A percentile compares a stretch with the other conserved stretches of the same genome.
These are phyloP conservation scores for Drosophila hydei DNA, from an alignment of 1,140 invertebrate genomes.

Conservation along the genomic window DNA sequence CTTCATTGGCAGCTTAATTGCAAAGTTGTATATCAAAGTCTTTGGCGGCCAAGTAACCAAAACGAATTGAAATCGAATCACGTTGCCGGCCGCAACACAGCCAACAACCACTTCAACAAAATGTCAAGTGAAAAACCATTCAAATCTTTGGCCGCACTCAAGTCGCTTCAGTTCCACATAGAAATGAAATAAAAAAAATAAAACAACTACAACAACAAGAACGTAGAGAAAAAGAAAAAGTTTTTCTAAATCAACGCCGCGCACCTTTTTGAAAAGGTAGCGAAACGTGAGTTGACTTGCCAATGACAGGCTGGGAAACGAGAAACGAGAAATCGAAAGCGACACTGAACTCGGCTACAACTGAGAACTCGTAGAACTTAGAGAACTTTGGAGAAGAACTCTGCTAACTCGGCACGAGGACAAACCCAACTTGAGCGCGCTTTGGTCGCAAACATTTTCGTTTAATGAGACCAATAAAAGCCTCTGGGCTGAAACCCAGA, in stretches of 20 bases:
- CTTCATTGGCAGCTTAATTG: conserved; percentile 74
- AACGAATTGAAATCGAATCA: conserved; percentile 71
- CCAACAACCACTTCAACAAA: conserved; percentile 57
- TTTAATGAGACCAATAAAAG: conserved; percentile 81
- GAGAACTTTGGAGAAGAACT: neutral
- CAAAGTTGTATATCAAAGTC: conserved; percentile 58
- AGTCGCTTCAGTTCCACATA: too few species aligned
- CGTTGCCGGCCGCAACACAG: conserved; percentile 46
- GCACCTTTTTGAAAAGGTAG: conserved; percentile 60
- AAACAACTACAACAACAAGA: too few species aligned
- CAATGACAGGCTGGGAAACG: conserved; percentile 29
- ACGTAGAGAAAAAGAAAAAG: conserved; percentile 36
- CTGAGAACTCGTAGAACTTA: conserved; percentile 4
- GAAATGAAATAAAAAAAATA: neutral
- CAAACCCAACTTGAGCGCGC: conserved; percentile 15
- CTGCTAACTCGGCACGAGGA: neutral
- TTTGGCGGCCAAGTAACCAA: conserved; percentile 50
- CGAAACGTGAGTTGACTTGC: conserved; percentile 58
- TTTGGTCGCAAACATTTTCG: conserved; percentile 61
- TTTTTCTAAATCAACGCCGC: conserved; percentile 73
- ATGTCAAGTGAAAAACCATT: conserved; percentile 74
- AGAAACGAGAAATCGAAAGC: conserved; percentile 62
- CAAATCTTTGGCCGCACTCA: conserved; percentile 55
- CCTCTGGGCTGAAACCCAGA: conserved; percentile 28
- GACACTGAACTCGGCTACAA: neutral